These are phyloP conservation scores for Drosophila nebulosa DNA, from an alignment of 1,140 invertebrate genomes.

Conservation along the genomic window DNA sequence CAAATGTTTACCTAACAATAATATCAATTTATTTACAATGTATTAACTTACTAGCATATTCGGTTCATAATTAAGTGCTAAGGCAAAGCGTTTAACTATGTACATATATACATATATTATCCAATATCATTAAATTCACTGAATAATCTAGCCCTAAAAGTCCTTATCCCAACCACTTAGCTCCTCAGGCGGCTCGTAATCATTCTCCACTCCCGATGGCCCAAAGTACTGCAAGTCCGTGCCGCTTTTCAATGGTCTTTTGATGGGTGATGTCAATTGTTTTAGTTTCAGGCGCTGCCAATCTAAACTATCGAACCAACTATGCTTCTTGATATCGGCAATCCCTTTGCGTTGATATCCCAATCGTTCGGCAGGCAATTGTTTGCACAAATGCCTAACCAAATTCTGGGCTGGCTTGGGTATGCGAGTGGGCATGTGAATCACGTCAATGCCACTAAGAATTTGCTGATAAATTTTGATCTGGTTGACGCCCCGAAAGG, in stretches of 20 bases:
- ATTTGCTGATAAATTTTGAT: constrained; percentile 99
- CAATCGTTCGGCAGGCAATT: constrained; percentile 94
- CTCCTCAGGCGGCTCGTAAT: constrained; percentile 85
- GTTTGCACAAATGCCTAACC: constrained; percentile 93
- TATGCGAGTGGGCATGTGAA: constrained; percentile 91
- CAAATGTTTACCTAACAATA: constrained; percentile 5
- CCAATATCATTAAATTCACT: background rate
- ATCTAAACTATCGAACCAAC: constrained; percentile 97
- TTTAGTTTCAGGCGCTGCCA: constrained; percentile 91
- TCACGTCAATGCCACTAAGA: constrained; percentile 91
- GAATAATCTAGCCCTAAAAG: constrained; percentile 80
- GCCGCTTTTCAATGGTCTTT: constrained; percentile 86
- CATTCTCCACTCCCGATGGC: constrained; percentile 83
- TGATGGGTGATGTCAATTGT: constrained; percentile 87
- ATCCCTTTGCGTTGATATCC: constrained; percentile 96
- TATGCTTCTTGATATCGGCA: constrained; percentile 95
- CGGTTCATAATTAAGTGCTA: background rate
- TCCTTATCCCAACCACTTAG: constrained; percentile 87
- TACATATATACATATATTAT: background rate
- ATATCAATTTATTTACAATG: constrained; percentile 29
- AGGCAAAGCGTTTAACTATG: background rate
- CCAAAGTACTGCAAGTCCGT: constrained; percentile 87
- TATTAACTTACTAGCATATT: constrained; percentile 5
- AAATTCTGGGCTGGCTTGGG: constrained; percentile 90
- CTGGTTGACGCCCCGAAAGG: constrained; percentile 93